These are phyloP conservation scores for Tetragnatha montana DNA, from an alignment of 2,888 invertebrate genomes.

Conservation along the genomic window DNA sequence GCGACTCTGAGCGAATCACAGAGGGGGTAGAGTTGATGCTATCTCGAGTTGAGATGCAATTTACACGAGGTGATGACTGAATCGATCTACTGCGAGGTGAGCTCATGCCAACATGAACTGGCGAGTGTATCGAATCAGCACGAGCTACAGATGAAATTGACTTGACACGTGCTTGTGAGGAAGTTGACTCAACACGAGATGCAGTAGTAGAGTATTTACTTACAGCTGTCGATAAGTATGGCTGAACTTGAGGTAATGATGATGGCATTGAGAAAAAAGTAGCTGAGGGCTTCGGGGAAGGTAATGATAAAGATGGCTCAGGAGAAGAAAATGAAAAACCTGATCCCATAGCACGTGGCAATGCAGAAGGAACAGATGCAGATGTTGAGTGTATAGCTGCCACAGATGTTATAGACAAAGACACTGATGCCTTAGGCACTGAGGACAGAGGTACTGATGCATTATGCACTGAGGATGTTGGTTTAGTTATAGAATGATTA, in stretches of 20 bases:
- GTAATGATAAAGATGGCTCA: too few relatives aligned
- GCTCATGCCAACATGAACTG: neutral
- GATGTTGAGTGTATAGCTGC: neutral
- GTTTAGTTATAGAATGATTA: too few relatives aligned
- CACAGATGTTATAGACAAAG: neutral
- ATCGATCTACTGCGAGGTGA: neutral
- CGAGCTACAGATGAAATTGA: neutral
- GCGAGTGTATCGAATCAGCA: neutral
- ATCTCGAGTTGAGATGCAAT: too few relatives aligned
- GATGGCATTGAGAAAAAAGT: neutral
- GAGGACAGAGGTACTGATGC: too few relatives aligned
- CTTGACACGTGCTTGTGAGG: neutral
- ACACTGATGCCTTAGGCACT: too few relatives aligned
- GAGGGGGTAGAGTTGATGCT: too few relatives aligned
- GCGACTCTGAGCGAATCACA: too few relatives aligned
- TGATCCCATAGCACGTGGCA: too few relatives aligned
- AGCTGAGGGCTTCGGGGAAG: neutral
- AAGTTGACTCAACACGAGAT: neutral
- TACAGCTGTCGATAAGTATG: neutral
- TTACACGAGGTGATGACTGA: too few relatives aligned
- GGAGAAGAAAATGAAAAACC: too few relatives aligned
- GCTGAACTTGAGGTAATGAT: neutral
- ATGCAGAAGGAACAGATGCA: neutral
- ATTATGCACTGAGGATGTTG: too few relatives aligned
- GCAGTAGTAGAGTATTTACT: neutral